A percentile compares a stretch with the other conserved stretches of the same genome.
Conservation (phyloP, 2,797 vertebrate genomes). For the Etheostoma perlongum region DNA sequence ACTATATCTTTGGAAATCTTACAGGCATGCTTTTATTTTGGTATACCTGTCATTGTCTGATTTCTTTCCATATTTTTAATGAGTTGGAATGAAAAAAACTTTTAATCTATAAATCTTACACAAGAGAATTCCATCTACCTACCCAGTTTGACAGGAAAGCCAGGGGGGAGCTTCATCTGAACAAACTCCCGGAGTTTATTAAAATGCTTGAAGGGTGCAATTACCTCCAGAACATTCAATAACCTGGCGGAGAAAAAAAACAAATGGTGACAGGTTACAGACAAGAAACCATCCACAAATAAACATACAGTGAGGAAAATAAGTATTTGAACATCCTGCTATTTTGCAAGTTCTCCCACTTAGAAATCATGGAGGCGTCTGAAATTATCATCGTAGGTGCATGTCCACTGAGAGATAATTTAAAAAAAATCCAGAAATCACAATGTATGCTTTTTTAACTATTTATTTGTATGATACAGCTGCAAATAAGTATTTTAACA, state of each 20-base stretch:
- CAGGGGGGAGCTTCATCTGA: conserved; percentile 99
- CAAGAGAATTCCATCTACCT: conserved; percentile 53
- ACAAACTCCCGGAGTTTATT: conserved; percentile 99
- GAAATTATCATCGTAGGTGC: too few species aligned
- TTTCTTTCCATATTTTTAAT: background rate
- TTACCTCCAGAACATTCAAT: conserved; percentile 98
- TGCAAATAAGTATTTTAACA: too few species aligned
- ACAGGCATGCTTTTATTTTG: background rate
- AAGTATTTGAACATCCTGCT: too few species aligned
- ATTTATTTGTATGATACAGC: too few species aligned
- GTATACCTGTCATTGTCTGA: background rate
- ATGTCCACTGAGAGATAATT: too few species aligned
- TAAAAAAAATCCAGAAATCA: too few species aligned
- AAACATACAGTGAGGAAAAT: background rate
- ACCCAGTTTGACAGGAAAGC: conserved; percentile 99
- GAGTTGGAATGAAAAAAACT: background rate
- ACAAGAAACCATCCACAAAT: background rate
- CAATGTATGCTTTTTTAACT: too few species aligned
- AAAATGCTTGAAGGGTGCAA: conserved; percentile 99
- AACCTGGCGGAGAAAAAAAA: conserved; percentile 84
- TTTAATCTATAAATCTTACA: background rate
- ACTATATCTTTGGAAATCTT: background rate
- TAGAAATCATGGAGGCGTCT: too few species aligned
- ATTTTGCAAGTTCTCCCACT: too few species aligned
- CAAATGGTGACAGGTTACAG: background rate